A percentile compares a stretch with the other conserved stretches of the same genome.
These are phyloP conservation scores for Cranoglanis bouderius DNA, from an alignment of 2,113 vertebrate species.

Conservation along the genomic window DNA sequence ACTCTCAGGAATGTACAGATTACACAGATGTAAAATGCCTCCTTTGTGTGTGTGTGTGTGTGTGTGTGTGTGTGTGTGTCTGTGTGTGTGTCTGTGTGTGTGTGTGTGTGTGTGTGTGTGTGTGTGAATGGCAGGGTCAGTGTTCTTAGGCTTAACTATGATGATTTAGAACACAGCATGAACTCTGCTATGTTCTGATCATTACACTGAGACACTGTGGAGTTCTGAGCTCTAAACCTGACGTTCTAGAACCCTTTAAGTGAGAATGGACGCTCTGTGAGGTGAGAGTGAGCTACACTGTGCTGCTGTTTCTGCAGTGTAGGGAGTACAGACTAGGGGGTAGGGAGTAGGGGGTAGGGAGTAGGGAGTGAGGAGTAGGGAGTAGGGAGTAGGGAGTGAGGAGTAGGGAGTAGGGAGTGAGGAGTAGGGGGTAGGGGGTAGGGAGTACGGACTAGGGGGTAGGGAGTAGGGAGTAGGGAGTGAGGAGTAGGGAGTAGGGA, in stretches of 20 bases:
- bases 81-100: conserved; percentile 19
- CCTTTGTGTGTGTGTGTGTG: conserved; percentile 42
- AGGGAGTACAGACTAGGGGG: not conserved
- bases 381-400: too few relatives aligned
- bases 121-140: not conserved
- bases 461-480: not conserved
- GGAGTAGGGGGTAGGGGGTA: too few relatives aligned
- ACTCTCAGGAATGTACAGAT: conserved; percentile 63
- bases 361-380: too few relatives aligned
- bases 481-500: not conserved
- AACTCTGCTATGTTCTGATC: not conserved
- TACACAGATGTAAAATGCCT: conserved; percentile 40
- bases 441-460: too few relatives aligned
- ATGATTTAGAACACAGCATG: not conserved
- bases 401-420: not conserved
- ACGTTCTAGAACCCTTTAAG: not conserved
- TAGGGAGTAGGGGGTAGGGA: not conserved
- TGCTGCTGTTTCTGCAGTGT: not conserved
- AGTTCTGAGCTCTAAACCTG: not conserved
- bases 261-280: not conserved
- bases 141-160: not conserved
- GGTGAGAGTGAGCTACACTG: not conserved
- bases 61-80: not conserved
- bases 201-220: not conserved
- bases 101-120: conserved; percentile 16